Percentiles rank a stretch among this genome's conserved stretches.
These are phyloP conservation scores for Porphyrio hochstetteri DNA, from an alignment of 2,113 vertebrate genomes.

Conservation along the genomic window DNA sequence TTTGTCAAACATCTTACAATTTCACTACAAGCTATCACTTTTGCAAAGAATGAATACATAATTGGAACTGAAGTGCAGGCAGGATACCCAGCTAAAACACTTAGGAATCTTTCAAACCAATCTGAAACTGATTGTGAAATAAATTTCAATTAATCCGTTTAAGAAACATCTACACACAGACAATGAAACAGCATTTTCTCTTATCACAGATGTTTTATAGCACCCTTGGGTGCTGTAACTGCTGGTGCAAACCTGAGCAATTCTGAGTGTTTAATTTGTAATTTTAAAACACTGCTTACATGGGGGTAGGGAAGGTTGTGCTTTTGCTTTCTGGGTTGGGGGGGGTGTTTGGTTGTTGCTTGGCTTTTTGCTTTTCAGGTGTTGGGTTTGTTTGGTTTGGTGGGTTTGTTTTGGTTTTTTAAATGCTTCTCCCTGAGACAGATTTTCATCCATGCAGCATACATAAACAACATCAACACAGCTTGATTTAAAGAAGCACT, in stretches of 20 bases:
- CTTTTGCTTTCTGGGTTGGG: background rate
- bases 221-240: background rate
- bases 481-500: background rate
- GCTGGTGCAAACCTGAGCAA: background rate
- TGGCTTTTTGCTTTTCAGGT: background rate
- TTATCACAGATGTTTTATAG: background rate
- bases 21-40: background rate
- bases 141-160: background rate
- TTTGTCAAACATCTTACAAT: background rate
- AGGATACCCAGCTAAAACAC: background rate
- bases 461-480: background rate
- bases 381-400: too few species aligned
- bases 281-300: background rate
- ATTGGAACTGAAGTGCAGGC: background rate
- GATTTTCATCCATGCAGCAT: background rate
- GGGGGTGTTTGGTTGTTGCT: background rate
- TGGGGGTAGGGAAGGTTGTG: too few species aligned
- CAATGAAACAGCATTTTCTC: background rate
- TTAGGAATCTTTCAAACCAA: background rate
- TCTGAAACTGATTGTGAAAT: background rate
- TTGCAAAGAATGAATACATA: background rate
- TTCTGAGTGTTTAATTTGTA: background rate
- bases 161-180: background rate
- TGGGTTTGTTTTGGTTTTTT: too few species aligned
- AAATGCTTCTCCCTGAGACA: background rate